phyloP scores from a whole-genome alignment of 2,113 vertebrate genomes.

The Sylvietta virens region DNA sequence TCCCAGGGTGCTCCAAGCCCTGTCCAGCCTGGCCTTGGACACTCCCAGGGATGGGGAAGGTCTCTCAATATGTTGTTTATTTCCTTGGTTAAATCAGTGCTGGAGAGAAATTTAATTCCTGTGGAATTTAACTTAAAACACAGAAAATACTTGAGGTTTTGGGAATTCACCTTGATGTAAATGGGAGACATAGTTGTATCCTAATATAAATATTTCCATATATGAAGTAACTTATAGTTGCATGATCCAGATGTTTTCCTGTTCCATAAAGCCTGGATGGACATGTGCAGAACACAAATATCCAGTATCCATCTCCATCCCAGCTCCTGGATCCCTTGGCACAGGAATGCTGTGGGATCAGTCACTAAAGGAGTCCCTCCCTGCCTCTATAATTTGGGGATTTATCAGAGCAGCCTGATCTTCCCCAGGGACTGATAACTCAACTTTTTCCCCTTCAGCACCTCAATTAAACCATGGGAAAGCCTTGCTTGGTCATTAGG shows the following conservation, averaged over 20 bases:
- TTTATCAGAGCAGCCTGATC: neutral
- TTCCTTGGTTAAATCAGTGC: neutral
- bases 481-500: neutral
- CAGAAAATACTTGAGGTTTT: neutral
- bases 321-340: neutral
- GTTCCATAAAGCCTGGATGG: neutral
- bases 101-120: neutral
- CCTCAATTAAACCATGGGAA: neutral
- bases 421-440: neutral
- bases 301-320: neutral
- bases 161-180: neutral
- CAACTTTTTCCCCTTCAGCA: neutral
- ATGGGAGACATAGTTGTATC: neutral
- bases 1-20: neutral
- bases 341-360: neutral
- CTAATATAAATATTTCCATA: neutral
- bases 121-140: neutral
- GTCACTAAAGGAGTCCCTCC: neutral
- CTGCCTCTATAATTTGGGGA: accelerated
- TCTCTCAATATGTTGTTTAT: neutral
- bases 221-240: neutral
- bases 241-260: neutral
- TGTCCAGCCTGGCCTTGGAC: neutral
- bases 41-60: neutral
- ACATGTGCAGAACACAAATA: neutral